Evolutionary conservation across 2,113 vertebrate genomes (phyloP), one percentile per base, ranked within the genome.

Genomic region (Rhodinocichla rosea): DNA sequence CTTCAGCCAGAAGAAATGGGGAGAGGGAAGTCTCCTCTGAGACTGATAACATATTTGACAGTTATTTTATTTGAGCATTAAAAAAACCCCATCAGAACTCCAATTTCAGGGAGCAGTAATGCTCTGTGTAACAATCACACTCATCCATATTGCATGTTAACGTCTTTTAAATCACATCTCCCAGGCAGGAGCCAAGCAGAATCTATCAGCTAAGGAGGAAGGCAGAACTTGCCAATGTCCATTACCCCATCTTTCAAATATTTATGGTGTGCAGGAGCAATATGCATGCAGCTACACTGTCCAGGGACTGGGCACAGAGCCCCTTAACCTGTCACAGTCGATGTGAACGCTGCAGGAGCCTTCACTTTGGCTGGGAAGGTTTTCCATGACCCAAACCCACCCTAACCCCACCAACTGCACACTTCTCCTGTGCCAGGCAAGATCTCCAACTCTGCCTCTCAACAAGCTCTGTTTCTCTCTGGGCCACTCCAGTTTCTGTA

Each of bases 91-190:
- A 96, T 55, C 82, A 89, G 77, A 85, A 79, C 44, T 92, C 67
- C 79, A 80, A 77, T 83, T 83, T 65, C 85, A 90, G 70, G 80
- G 35, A 94, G 87, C 53, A 78, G 77, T 17, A 79, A 64, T 5
- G 23, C 64, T 45, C 92, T 35, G 28, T 45, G 4, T 64, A 86
- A 71, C 83, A 86, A 86, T 64, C 75, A 74, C 90, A 70, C 90
- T 86, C 90, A 95, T 90, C 88, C 73, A 90, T 82, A 83, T 44
- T 81, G 83, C 71, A 93, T 35, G 39, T 11, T 83, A 83, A 86
- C 44, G 28, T 81, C 88, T 93, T 92, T 94, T 64, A 89, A 92
- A 95, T 67, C 1, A 0, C 73, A 89, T 71, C 82, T 83, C 44
- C 26, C 53, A 47, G 3, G 4, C 44, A 39, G 57, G 45, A 86